Conservation (phyloP, 2,797 vertebrate species). For the Leptatherina wallacei region DNA sequence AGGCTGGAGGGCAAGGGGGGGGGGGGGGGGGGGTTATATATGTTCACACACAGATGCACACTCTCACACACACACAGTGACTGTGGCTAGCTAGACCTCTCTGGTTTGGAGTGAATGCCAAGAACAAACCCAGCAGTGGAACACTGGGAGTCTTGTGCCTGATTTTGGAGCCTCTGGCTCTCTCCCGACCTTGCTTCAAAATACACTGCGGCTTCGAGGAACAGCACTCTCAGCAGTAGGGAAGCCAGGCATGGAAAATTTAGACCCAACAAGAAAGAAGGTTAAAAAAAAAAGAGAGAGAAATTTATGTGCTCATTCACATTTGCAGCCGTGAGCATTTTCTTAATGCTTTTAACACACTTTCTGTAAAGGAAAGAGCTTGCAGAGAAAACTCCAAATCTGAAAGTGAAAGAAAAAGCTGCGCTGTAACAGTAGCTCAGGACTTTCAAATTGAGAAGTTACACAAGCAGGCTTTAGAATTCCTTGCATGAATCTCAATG, state of each 20-base stretch:
- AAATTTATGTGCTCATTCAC: conserved; percentile 80
- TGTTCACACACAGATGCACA: conserved; percentile 65
- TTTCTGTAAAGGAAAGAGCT: conserved; percentile 52
- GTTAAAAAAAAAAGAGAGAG: conserved; percentile 32
- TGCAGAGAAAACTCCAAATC: conserved; percentile 47
- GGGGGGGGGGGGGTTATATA: conserved; percentile 58
- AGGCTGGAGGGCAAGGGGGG: conserved; percentile 28
- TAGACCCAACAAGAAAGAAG: conserved; percentile 77
- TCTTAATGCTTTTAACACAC: conserved; percentile 81
- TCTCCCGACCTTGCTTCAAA: conserved; percentile 84
- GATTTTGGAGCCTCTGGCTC: conserved; percentile 80
- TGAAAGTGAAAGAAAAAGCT: conserved; percentile 75
- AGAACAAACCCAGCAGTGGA: conserved; percentile 79
- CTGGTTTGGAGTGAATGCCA: conserved; percentile 81
- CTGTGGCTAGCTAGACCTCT: conserved; percentile 77
- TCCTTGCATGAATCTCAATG: conserved; percentile 12
- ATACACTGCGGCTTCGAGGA: conserved; percentile 86
- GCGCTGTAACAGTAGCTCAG: conserved; percentile 39
- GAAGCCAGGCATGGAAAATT: conserved; percentile 85
- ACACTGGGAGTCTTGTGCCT: conserved; percentile 82
- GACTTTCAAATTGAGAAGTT: conserved; percentile 45
- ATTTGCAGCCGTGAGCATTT: conserved; percentile 75
- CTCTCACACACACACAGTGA: conserved; percentile 56
- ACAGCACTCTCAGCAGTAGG: conserved; percentile 87
- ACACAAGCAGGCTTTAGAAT: conserved; percentile 26